Evolutionary conservation across 2,888 invertebrate species (phyloP).

Genomic region (Chloroclysta siterata): DNA sequence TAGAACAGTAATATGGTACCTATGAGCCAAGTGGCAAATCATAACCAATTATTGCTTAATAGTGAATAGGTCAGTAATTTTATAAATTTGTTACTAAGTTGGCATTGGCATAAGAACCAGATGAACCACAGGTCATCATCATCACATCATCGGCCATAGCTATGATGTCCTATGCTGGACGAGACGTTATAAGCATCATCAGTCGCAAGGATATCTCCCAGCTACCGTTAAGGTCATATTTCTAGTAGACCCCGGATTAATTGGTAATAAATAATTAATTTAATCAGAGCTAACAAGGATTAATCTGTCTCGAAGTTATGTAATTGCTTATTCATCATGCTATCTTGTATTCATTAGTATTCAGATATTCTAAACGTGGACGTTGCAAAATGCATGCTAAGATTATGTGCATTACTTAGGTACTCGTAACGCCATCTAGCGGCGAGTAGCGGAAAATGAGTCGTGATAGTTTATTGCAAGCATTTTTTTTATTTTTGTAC

Average conservation of each 20-base stretch:
- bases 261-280: slow-evolving; percentile 42
- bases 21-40: no score
- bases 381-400: slow-evolving; percentile 33
- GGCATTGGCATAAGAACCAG: no score
- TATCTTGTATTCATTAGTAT: slow-evolving; percentile 43
- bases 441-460: slow-evolving; percentile 44
- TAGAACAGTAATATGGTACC: no score
- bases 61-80: no score
- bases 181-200: no score
- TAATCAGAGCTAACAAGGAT: slow-evolving; percentile 42
- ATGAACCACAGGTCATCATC: no score
- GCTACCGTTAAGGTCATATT: no score
- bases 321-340: slow-evolving; percentile 43
- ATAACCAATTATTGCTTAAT: no score
- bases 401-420: slow-evolving; percentile 27
- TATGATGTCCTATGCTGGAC: no score
- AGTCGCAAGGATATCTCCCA: no score
- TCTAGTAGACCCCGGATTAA: slow-evolving; percentile 16
- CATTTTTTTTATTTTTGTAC: background rate
- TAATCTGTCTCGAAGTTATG: slow-evolving; percentile 40
- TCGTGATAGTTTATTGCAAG: background rate
- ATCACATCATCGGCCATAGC: no score
- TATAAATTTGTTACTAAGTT: no score
- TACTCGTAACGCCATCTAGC: slow-evolving; percentile 53
- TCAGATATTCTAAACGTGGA: slow-evolving; percentile 40